Percentiles rank a stretch among this genome's conserved stretches.
phyloP scores from a whole-genome alignment of 2,113 vertebrate genomes.

The Murina feae region DNA sequence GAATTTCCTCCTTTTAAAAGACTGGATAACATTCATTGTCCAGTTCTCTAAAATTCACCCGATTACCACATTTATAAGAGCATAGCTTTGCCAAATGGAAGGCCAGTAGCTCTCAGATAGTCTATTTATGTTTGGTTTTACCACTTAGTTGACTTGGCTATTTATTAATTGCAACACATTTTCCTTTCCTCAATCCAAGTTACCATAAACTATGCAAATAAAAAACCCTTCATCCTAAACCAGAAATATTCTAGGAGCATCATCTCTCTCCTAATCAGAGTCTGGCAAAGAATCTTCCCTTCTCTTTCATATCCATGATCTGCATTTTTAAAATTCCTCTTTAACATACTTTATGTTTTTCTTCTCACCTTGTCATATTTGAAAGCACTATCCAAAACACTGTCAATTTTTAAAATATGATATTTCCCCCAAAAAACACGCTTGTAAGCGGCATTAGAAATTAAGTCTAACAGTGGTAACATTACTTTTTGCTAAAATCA shows the following conservation, averaged over 20 bases:
- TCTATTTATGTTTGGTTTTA: background rate
- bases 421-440: background rate
- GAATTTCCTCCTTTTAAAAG: background rate
- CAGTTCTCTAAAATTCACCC: background rate
- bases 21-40: background rate
- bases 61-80: background rate
- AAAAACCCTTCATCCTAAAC: background rate
- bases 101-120: background rate
- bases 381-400: background rate
- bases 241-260: background rate
- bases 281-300: background rate
- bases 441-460: background rate
- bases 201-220: background rate
- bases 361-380: background rate
- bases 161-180: background rate
- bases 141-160: background rate
- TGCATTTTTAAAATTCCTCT: background rate
- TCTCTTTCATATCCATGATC: background rate
- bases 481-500: background rate
- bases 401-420: background rate
- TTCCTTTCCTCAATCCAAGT: background rate
- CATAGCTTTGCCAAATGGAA: background rate
- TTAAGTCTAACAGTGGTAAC: background rate
- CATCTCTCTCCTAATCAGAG: background rate
- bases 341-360: background rate